phyloP scores from a whole-genome alignment of 1,140 invertebrate genomes.

The Coelopa frigida region DNA sequence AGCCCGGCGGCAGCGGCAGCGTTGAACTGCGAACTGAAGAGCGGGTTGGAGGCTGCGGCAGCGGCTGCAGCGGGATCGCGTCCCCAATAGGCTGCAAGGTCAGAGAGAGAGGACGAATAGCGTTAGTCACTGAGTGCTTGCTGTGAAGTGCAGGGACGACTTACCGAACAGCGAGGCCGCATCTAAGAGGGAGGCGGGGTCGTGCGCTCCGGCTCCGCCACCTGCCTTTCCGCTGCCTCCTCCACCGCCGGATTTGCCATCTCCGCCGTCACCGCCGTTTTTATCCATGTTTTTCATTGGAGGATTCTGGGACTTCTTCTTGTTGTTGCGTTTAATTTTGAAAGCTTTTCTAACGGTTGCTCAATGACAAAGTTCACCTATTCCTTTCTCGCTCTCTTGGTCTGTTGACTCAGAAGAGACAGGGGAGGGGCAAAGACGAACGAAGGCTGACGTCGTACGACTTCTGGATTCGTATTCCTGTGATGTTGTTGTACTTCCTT shows the following conservation, averaged over 20 bases:
- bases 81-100: constrained; percentile 61
- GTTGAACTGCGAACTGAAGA: constrained; percentile 44
- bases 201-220: constrained; percentile 30
- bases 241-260: constrained; percentile 21
- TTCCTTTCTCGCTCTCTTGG: no score
- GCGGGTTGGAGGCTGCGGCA: constrained; percentile 41
- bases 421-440: no score
- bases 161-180: constrained; percentile 59
- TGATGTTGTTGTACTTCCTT: no score
- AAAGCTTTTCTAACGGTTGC: constrained; percentile 14
- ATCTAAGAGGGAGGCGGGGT: constrained; percentile 53
- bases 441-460: no score
- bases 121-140: not conserved
- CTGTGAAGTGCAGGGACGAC: constrained; percentile 10
- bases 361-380: no score
- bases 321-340: constrained; percentile 19
- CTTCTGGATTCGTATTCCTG: no score
- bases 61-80: constrained; percentile 50
- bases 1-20: constrained; percentile 47
- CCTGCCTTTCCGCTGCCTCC: constrained; percentile 20
- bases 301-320: constrained; percentile 10
- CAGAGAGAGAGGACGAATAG: not conserved
- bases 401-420: no score
- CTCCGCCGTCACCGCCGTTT: constrained; percentile 36
- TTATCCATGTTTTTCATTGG: constrained; percentile 38